Percentiles rank a stretch among this genome's conserved stretches.
These are phyloP conservation scores for Ligdia adustata DNA, from an alignment of 2,888 invertebrate genomes.

Conservation along the genomic window DNA sequence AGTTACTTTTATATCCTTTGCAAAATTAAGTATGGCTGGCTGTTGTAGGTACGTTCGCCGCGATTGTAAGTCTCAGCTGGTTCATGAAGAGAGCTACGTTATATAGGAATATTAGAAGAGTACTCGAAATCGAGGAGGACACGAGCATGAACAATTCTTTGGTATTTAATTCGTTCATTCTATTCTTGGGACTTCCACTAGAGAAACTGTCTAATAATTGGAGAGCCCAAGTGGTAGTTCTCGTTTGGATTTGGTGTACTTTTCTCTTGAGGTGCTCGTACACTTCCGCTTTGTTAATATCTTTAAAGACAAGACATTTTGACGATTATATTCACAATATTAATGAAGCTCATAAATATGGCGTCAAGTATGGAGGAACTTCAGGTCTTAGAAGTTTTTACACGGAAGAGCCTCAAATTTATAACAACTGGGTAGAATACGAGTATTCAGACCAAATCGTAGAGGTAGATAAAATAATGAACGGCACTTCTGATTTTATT, in stretches of 20 bases:
- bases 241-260: background rate
- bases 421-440: background rate
- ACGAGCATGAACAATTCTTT: background rate
- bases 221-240: background rate
- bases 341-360: background rate
- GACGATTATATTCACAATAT: background rate
- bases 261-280: background rate
- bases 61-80: background rate
- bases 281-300: background rate
- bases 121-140: no score
- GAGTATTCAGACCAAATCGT: background rate
- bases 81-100: background rate
- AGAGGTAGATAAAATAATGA: background rate
- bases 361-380: background rate
- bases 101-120: background rate
- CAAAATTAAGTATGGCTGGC: background rate
- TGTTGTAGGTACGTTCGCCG: background rate
- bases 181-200: background rate
- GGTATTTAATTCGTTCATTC: background rate
- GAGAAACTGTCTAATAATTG: background rate
- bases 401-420: background rate
- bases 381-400: background rate
- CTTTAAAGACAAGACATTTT: background rate
- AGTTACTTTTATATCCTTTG: constrained; percentile 38
- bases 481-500: background rate